Evolutionary conservation across 2,113 vertebrate genomes (phyloP), one percentile per base, ranked within the genome.

Genomic region (Sphaerodactylus townsendi): DNA sequence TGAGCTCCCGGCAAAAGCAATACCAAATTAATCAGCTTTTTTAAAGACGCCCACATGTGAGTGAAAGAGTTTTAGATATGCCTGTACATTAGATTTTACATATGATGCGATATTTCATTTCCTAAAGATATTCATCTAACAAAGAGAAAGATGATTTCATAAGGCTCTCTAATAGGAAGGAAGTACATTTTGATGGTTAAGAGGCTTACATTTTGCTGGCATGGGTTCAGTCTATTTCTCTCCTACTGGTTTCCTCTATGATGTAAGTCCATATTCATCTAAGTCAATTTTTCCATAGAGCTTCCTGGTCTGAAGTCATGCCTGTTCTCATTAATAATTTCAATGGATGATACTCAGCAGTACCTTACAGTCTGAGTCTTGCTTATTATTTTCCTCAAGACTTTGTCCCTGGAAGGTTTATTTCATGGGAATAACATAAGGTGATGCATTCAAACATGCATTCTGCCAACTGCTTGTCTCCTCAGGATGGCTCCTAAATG

Each of bases 61-160:
- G 81, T 90, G 88, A 85, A 90, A 71, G 2, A 83, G 28, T n/a
- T n/a, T n/a, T 72, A 56, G 80, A 85, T 87, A 85, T 50, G 33
- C 28, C 53, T 81, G 23, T 17, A 46, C 53, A 28, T 62, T 62
- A 23, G 59, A 62, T 62, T 79, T 72, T 56, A 37, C 28, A 39
- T 4, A 28, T 28, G 59, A 50, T 50, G 13, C 13, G 48, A 10
- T 65, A 72, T 88, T 86, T 82, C 25, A 6, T 71, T 64, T 78
- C 0, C 83, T 46, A 84, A 84, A 10, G 56, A 48, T 35, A 64
- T 84, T 71, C 39, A 68, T 83, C 62, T 71, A 78, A 84, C 39
- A 84, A 46, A 78, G 30, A 48, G 23, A 21, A 25, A 71, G 65
- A 10, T n/a, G 23, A 71, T 62, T 72, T 64, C 53, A 71, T 44